Evolutionary conservation across 2,797 vertebrate species (phyloP).

Genomic region (Pteronotus mesoamericanus): DNA sequence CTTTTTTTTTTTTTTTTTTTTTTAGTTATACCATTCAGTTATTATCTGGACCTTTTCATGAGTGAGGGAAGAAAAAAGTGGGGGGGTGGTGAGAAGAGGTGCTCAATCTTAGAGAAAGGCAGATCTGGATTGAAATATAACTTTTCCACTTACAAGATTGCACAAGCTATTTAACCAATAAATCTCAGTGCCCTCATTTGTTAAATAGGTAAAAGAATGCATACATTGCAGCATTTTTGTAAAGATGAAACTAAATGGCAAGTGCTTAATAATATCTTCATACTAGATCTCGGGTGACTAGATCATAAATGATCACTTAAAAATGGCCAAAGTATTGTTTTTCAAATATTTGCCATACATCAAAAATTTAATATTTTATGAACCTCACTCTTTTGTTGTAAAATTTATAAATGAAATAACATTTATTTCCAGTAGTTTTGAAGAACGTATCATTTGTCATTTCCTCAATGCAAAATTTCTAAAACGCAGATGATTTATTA

Average conservation of each 20-base stretch:
- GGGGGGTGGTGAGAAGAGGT: fast-evolving
- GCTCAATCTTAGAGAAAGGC: background rate
- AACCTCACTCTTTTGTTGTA: background rate
- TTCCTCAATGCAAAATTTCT: background rate
- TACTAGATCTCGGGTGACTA: background rate
- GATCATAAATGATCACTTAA: too few species aligned
- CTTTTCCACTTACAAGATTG: background rate
- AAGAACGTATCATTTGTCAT: background rate
- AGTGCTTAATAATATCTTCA: background rate
- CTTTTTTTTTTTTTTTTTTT: background rate
- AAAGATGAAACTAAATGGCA: background rate
- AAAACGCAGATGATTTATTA: background rate
- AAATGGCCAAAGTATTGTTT: background rate
- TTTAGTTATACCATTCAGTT: background rate
- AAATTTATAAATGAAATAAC: background rate
- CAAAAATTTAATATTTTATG: background rate
- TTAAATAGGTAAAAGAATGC: background rate
- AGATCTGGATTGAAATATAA: background rate
- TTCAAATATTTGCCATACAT: background rate
- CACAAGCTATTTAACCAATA: background rate
- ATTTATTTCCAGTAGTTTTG: background rate
- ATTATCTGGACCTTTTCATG: background rate
- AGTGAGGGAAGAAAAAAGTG: background rate
- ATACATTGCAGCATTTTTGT: too few species aligned
- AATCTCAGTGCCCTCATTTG: background rate